These are phyloP conservation scores for Melanotus villosus DNA, from an alignment of 2,888 invertebrate species.

Conservation along the genomic window DNA sequence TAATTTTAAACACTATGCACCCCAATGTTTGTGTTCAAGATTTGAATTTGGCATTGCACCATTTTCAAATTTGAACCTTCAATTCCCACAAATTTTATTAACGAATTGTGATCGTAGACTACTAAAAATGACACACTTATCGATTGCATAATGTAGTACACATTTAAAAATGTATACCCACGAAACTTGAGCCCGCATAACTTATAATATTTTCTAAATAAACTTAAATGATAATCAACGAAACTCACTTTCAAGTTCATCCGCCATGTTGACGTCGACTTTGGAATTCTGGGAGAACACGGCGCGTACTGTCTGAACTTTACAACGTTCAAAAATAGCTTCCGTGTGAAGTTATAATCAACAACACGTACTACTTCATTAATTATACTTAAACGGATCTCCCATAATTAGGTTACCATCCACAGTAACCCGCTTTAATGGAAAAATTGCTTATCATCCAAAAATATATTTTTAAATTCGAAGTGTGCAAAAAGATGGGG, in stretches of 20 bases:
- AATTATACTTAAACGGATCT: too few species aligned
- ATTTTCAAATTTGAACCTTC: slow-evolving; percentile 67
- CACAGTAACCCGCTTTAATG: background rate
- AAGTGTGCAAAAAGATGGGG: slow-evolving; percentile 40
- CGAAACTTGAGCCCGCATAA: background rate
- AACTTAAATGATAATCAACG: slow-evolving; percentile 61
- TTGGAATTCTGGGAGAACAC: slow-evolving; percentile 60
- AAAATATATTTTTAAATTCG: slow-evolving; percentile 44
- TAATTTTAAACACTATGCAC: slow-evolving; percentile 15
- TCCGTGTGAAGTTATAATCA: slow-evolving; percentile 11
- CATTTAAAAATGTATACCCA: background rate
- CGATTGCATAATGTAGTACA: background rate
- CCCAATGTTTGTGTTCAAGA: slow-evolving; percentile 46
- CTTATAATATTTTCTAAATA: slow-evolving; percentile 28
- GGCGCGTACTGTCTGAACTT: slow-evolving; percentile 53
- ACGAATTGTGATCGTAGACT: slow-evolving; percentile 24
- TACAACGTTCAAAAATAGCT: slow-evolving; percentile 50
- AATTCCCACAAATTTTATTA: slow-evolving; percentile 46
- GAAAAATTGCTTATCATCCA: background rate
- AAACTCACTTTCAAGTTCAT: slow-evolving; percentile 84
- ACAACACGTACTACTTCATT: too few species aligned
- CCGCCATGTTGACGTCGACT: slow-evolving; percentile 82
- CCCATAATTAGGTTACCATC: too few species aligned
- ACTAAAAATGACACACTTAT: background rate
- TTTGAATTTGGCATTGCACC: slow-evolving; percentile 66